These are phyloP conservation scores for Melanophora roralis DNA, from an alignment of 2,888 invertebrate species.

Conservation along the genomic window DNA sequence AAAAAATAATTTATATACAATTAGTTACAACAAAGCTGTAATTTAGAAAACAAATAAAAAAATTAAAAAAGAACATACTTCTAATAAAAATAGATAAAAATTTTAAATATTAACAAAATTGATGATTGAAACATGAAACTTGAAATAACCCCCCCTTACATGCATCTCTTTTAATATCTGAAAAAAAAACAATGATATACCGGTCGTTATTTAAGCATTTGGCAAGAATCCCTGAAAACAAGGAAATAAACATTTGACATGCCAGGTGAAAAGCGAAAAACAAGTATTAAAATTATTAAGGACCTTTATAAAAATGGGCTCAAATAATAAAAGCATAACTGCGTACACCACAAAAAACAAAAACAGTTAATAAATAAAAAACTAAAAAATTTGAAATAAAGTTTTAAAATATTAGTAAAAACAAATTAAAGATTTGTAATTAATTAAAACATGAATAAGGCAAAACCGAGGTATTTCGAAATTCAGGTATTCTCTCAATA, in stretches of 20 bases:
- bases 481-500: not conserved
- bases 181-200: not conserved
- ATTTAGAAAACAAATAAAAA: conserved; percentile 53
- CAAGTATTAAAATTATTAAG: not conserved
- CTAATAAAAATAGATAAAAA: conserved; percentile 53
- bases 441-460: conserved; percentile 30
- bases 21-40: conserved; percentile 64
- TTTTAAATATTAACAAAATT: conserved; percentile 32
- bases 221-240: not conserved
- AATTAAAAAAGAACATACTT: conserved; percentile 33
- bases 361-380: conserved; percentile 46
- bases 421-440: conserved; percentile 58
- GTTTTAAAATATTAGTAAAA: conserved; percentile 47
- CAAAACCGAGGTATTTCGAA: conserved; percentile 50
- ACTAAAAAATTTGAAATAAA: conserved; percentile 29
- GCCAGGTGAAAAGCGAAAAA: conserved; percentile 3
- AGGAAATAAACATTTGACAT: conserved; percentile 7
- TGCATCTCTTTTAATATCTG: too few relatives aligned
- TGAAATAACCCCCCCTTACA: conserved; percentile 17
- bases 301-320: conserved; percentile 22
- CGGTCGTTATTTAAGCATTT: conserved; percentile 17
- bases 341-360: conserved; percentile 44
- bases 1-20: conserved; percentile 64
- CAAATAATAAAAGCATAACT: conserved; percentile 23
- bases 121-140: conserved; percentile 32